Percentiles rank a stretch among this genome's conserved stretches.
These are phyloP conservation scores for Ligdia adustata DNA, from an alignment of 2,888 invertebrate genomes.

Conservation along the genomic window DNA sequence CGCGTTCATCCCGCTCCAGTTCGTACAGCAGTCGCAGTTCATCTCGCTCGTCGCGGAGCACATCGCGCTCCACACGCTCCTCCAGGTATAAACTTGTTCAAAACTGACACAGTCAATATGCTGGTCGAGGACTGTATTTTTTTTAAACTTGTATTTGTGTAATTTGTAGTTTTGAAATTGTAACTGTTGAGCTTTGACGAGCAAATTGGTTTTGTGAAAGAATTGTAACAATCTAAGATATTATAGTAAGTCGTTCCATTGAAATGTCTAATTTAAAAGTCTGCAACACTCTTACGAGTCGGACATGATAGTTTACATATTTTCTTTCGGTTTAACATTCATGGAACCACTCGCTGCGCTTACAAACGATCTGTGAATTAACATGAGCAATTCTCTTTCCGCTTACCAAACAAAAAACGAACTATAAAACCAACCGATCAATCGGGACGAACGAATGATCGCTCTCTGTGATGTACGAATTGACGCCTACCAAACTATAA, in stretches of 20 bases:
- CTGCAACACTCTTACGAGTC: too few relatives aligned
- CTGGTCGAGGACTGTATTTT: background rate
- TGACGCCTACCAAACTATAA: background rate
- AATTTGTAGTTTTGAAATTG: background rate
- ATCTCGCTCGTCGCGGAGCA: constrained; percentile 65
- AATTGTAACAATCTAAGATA: too few relatives aligned
- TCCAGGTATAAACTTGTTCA: constrained; percentile 57
- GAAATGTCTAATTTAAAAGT: background rate
- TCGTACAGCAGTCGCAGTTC: constrained; percentile 84
- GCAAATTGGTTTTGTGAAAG: constrained; percentile 6
- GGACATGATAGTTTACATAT: too few relatives aligned
- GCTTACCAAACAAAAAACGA: constrained; percentile 11
- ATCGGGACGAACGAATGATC: too few relatives aligned
- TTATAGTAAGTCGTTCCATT: constrained; percentile 14
- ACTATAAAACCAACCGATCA: too few relatives aligned
- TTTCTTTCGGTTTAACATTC: too few relatives aligned
- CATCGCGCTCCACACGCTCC: constrained; percentile 79
- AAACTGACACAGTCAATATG: constrained; percentile 1
- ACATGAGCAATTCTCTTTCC: constrained; percentile 26
- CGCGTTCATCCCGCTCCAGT: constrained; percentile 73
- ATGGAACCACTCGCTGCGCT: constrained; percentile 14
- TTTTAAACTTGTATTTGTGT: background rate
- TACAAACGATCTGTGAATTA: constrained; percentile 16
- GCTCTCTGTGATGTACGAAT: too few relatives aligned
- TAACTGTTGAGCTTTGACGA: background rate